Base-by-base conservation (phyloP, 2,113 vertebrate genomes). In the Apus apus region DNA sequence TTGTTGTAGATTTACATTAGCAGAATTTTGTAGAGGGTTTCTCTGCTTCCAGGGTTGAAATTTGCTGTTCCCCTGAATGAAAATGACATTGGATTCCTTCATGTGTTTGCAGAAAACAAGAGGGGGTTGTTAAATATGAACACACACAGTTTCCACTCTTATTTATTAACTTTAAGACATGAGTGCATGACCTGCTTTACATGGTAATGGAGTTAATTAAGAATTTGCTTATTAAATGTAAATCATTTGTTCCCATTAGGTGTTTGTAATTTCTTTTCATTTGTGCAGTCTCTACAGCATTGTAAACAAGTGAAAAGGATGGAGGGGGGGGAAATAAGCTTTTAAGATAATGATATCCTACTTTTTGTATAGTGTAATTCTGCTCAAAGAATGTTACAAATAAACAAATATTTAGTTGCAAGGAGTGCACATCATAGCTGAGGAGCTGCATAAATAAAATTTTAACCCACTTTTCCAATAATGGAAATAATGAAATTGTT, bases 201-300 rank as follows among this genome's bases (percentile, higher is more conserved):
- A 50, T 60, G 12, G 43, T 79, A 89, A 91, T 73, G 65, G 68
- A 91, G 60, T 96, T 94, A 96, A 96, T 94, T 89, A 96, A 95
- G 65, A 92, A 85, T 94, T 82, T 72, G 43, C 16, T 56, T 93
- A 81, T 85, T 72, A 87, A 74, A 73, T 56, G 62, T 92, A 91
- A 93, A 91, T 94, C 17, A 68, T 68, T 83, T 73, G 30, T 95
- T 65, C 43, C 43, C 25, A 26, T 89, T 93, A 89, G 34, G n/a
- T 90, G 20, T 88, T 68, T 71, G 32, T 76, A 76, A 89, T 91
- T 32, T 85, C 66, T 87, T 95, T 84, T 66, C 20, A 36, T 64
- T 87, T 73, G 20, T 71, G 79, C 38, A 83, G 48, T 50, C 50
- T 90, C 22, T 71, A 25, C 20, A 46, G 58, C n/a, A 40, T 76